These are phyloP conservation scores for Phthorimaea operculella DNA, from an alignment of 1,140 invertebrate species.

Conservation along the genomic window DNA sequence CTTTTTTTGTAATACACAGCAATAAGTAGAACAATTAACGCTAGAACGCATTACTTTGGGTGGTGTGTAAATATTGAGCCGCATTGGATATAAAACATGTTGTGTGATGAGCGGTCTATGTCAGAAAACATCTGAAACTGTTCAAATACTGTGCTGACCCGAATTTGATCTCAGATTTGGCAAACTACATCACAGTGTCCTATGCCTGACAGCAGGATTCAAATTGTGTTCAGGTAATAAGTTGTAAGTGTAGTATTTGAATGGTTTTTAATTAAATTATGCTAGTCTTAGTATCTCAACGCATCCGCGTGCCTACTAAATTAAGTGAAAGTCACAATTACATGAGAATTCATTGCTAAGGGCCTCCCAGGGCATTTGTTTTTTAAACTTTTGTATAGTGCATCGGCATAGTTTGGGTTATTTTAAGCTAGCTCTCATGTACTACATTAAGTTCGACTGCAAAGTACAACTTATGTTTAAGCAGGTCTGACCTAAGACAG, in stretches of 20 bases:
- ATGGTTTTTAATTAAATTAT: conserved; percentile 2
- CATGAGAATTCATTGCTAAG: conserved; percentile 20
- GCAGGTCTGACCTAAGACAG: background rate
- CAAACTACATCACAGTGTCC: background rate
- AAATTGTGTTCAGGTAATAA: background rate
- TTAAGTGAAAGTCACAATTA: conserved; percentile 6
- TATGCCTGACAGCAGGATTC: background rate
- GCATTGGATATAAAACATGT: background rate
- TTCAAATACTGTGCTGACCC: background rate
- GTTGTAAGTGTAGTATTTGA: background rate
- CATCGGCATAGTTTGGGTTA: conserved; percentile 36
- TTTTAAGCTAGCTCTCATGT: conserved; percentile 1
- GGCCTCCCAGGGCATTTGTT: conserved; percentile 44
- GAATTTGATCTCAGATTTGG: background rate
- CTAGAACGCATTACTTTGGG: background rate
- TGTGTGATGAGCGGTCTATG: background rate
- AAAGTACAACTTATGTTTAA: conserved; percentile 1
- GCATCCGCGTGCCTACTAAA: conserved; percentile 10
- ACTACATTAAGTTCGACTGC: background rate
- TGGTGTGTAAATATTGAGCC: background rate
- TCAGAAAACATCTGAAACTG: background rate
- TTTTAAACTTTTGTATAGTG: conserved; percentile 48
- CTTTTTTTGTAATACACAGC: background rate
- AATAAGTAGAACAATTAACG: background rate
- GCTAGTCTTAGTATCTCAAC: conserved; percentile 14